Conservation (phyloP, 2,888 invertebrate genomes). For the Spodoptera littoralis region DNA sequence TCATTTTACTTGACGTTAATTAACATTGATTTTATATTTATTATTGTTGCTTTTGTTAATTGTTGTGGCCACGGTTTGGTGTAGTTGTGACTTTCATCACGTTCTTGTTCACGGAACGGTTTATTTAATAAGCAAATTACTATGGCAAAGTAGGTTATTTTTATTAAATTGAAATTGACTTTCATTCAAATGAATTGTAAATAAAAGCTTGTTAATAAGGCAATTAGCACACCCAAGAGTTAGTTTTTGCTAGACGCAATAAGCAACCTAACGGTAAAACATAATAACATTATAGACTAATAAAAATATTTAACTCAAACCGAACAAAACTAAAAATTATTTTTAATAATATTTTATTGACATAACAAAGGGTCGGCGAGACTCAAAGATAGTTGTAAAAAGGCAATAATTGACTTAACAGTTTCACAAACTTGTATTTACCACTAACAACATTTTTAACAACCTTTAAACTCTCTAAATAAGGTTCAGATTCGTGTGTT, state of each 20-base stretch:
- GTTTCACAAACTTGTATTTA: conserved; percentile 42
- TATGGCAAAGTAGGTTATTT: no score
- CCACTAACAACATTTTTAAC: conserved; percentile 7
- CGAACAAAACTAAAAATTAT: conserved; percentile 58
- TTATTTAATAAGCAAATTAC: background rate
- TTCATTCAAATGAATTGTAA: background rate
- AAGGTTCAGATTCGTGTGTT: conserved; percentile 37
- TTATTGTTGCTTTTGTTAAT: conserved; percentile 59
- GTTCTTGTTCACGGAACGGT: background rate
- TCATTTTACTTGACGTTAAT: conserved; percentile 65
- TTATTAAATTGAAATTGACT: no score
- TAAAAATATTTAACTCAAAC: conserved; percentile 65
- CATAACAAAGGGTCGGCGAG: conserved; percentile 69
- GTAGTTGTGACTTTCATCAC: conserved; percentile 9
- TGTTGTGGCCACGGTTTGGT: conserved; percentile 40
- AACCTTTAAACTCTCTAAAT: background rate
- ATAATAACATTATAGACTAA: conserved; percentile 62
- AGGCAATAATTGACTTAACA: conserved; percentile 72
- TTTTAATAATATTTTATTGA: conserved; percentile 70
- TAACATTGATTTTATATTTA: conserved; percentile 61
- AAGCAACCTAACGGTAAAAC: conserved; percentile 64
- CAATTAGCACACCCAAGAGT: conserved; percentile 31
- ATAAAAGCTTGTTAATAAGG: conserved; percentile 3
- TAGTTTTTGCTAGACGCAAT: conserved; percentile 25
- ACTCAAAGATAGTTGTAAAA: conserved; percentile 74